Percentiles rank a stretch among this genome's conserved stretches.
phyloP scores from a whole-genome alignment of 2,888 invertebrate species.

The Lamproptera curius region DNA sequence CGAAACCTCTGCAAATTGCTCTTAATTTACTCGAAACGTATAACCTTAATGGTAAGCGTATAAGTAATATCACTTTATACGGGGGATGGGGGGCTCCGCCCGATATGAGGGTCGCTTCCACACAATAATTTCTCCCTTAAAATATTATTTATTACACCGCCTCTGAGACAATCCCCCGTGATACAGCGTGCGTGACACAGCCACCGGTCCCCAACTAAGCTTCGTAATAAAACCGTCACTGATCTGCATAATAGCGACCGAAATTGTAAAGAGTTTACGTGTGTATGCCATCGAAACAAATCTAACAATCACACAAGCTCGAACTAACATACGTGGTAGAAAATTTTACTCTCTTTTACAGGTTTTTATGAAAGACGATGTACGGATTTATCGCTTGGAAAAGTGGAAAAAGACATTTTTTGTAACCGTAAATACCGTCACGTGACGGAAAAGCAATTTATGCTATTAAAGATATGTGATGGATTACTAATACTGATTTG shows the following conservation, averaged over 20 bases:
- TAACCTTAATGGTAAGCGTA: constrained; percentile 64
- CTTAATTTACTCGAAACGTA: constrained; percentile 71
- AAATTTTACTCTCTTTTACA: no score
- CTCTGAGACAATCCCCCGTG: constrained; percentile 48
- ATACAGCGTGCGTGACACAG: constrained; percentile 39
- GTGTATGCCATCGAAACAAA: no score
- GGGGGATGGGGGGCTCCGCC: constrained; percentile 34
- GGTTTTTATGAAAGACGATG: no score
- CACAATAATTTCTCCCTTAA: constrained; percentile 49
- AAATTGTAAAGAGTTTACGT: background rate
- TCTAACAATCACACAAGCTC: no score
- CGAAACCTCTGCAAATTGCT: constrained; percentile 71
- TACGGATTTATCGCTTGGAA: no score
- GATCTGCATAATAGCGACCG: constrained; percentile 21
- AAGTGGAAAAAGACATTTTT: no score
- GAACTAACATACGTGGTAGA: no score
- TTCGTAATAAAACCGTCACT: constrained; percentile 28
- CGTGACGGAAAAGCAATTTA: no score
- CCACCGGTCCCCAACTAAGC: constrained; percentile 33
- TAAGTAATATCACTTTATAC: constrained; percentile 67
- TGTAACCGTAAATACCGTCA: no score
- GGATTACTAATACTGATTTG: no score
- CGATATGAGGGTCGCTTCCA: constrained; percentile 42
- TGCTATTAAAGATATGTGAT: no score
- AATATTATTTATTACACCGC: constrained; percentile 51